phyloP scores from a whole-genome alignment of 2,797 vertebrate genomes.

The Xenopus petersii region DNA sequence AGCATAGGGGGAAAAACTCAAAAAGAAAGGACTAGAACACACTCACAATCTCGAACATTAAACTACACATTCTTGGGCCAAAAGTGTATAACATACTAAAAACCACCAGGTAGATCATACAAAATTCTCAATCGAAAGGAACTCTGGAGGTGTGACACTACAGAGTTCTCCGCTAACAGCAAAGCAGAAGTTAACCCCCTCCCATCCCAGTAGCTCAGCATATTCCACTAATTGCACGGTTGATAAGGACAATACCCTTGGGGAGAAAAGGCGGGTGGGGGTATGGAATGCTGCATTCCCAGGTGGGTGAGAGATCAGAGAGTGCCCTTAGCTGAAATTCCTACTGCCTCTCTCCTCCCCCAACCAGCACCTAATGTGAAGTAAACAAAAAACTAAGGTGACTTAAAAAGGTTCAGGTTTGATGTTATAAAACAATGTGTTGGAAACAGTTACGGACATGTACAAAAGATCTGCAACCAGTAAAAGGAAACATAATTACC shows the following conservation, averaged over 20 bases:
- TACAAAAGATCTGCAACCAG: no score
- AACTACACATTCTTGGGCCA: no score
- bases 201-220: conserved; percentile 11
- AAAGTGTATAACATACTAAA: no score
- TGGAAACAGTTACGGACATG: no score
- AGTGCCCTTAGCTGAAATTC: conserved; percentile 26
- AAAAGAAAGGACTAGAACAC: no score
- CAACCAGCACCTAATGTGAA: not conserved
- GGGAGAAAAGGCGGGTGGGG: conserved; percentile 13
- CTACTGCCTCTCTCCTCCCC: not conserved
- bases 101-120: no score
- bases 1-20: no score
- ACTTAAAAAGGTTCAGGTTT: not conserved
- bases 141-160: no score
- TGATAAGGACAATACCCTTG: conserved; percentile 13
- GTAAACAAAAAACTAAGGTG: not conserved
- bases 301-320: conserved; percentile 26
- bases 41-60: no score
- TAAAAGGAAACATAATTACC: conserved; percentile 59
- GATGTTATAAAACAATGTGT: not conserved
- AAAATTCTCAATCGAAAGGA: no score
- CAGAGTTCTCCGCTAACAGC: no score
- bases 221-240: conserved; percentile 29
- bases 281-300: conserved; percentile 37
- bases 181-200: no score